Percentiles rank a stretch among this genome's conserved stretches.
phyloP scores from a whole-genome alignment of 2,888 invertebrate genomes.

The Napeogenes inachia region DNA sequence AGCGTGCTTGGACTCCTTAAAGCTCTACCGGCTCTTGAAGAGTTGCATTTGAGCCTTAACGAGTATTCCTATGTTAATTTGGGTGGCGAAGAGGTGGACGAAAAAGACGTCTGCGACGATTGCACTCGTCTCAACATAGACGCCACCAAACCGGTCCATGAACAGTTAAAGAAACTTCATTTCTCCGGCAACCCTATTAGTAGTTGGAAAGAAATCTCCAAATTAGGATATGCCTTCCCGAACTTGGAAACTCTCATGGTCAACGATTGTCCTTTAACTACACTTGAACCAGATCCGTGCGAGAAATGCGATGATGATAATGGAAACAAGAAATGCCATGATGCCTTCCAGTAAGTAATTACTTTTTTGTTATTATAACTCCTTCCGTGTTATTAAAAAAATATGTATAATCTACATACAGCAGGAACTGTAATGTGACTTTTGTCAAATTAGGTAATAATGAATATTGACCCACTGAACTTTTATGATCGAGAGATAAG shows the following conservation, averaged over 20 bases:
- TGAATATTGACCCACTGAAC: conserved; percentile 61
- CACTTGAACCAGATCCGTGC: conserved; percentile 78
- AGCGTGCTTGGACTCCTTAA: conserved; percentile 86
- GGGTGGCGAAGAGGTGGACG: conserved; percentile 62
- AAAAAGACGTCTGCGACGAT: conserved; percentile 60
- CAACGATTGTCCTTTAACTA: conserved; percentile 89
- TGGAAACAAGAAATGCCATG: conserved; percentile 77
- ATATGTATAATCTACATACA: neutral
- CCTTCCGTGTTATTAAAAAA: neutral
- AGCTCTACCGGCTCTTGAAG: conserved; percentile 88
- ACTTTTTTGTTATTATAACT: neutral
- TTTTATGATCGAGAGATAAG: conserved; percentile 32
- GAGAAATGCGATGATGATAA: conserved; percentile 71
- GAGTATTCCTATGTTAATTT: conserved; percentile 88
- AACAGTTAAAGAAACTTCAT: conserved; percentile 86
- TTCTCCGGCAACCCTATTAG: conserved; percentile 93
- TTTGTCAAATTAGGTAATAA: conserved; percentile 18
- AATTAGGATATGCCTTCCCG: conserved; percentile 91
- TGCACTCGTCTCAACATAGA: conserved; percentile 64
- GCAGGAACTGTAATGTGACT: neutral
- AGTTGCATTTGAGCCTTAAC: conserved; percentile 94
- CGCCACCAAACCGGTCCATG: conserved; percentile 74
- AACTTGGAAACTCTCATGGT: conserved; percentile 89
- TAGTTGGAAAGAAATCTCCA: conserved; percentile 89
- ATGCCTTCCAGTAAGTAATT: conserved; percentile 76